These are phyloP conservation scores for Ispidina lecontei DNA, from an alignment of 2,797 vertebrate species.

Conservation along the genomic window DNA sequence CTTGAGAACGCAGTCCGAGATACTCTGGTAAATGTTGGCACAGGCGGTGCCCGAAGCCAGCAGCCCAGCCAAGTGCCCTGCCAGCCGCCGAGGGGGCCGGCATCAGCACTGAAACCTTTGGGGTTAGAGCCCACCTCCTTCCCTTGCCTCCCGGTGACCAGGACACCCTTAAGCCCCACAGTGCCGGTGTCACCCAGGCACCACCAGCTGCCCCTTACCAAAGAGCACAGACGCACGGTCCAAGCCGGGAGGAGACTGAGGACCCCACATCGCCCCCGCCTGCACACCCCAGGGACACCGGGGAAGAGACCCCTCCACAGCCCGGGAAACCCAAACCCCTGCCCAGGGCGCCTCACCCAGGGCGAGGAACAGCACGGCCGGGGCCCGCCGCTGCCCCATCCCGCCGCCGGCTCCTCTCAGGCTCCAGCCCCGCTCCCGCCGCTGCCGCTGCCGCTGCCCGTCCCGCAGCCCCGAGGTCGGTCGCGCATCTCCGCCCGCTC, in stretches of 20 bases:
- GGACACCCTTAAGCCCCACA: no score
- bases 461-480: background rate
- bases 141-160: background rate
- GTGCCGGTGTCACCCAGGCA: background rate
- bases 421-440: background rate
- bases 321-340: background rate
- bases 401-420: background rate
- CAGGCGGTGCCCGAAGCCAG: conserved; percentile 76
- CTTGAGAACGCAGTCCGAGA: conserved; percentile 82
- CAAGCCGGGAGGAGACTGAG: no score
- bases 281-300: background rate
- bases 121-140: background rate
- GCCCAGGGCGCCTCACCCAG: background rate
- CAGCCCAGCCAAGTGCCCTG: conserved; percentile 73
- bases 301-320: background rate
- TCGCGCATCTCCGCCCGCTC: background rate
- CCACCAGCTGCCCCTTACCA: background rate
- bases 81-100: background rate
- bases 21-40: conserved; percentile 79
- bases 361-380: background rate
- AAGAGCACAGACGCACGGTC: no score
- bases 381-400: background rate
- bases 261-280: no score
- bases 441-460: background rate
- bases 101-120: background rate